Base-by-base conservation (phyloP, 2,888 invertebrate species). In the Ophion slaviceki region DNA sequence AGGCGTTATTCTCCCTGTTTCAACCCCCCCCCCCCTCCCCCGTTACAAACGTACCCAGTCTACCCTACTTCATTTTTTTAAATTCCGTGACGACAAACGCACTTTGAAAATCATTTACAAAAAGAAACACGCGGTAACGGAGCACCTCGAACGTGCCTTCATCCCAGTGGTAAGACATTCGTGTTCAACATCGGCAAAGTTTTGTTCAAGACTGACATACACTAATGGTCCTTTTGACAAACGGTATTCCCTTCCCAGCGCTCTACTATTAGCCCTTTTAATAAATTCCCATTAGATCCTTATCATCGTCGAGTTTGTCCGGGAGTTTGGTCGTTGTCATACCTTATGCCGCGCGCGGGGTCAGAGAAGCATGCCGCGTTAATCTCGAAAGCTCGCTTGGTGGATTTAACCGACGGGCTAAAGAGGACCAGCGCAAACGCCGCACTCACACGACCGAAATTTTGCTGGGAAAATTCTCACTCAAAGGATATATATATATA, bases 231-330 rank as follows among this genome's bases (percentile, higher is more conserved):
- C 24, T 61, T n/a, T 40, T 36, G 36, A 61, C 36, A 61, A 45
- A 20, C 3, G 61, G 4, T n/a, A 17, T n/a, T 28, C 32, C n/a
- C 53, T 47, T 66, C 64, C 53, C 40, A 57, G 20, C 45, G 47
- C 62, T 24, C 61, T 61, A n/a, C 57, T 45, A 70, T 70, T 53
- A 17, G 76, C 17, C 36, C 64, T 64, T 64, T 76, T 76, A 64
- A 76, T 70, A 70, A 81, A 81, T 75, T 70, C 47, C 2, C 61
- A 24, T 70, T 68, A 81, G 72, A 81, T 47, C 68, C 68, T 76
- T 70, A 81, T 81, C 75, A 81, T 75, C 68, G 75, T 76, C 68
- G 72, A 75, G 59, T 76, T 81, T 61, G 20, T 20, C 10, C 24
- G 59, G 57, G 68, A 74, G 72, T 68, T 75, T 36, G 67, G 53